Conservation (phyloP, 2,797 vertebrate species). For the Sebastiscus tertius region DNA sequence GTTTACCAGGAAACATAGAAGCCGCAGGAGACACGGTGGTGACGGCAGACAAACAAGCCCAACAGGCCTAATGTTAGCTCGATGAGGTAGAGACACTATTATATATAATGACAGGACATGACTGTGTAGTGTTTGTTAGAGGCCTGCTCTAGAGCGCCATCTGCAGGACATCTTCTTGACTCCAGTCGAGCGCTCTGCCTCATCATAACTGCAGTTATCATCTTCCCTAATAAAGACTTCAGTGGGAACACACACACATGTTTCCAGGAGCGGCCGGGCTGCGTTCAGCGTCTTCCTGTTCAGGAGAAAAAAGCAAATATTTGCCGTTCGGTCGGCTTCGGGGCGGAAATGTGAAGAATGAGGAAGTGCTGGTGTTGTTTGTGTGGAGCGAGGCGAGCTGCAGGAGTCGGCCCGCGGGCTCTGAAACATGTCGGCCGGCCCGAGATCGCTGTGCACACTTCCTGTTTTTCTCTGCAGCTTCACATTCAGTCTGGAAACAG, state of each 20-base stretch:
- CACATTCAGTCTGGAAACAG: constrained; percentile 4
- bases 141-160: background rate
- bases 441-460: constrained; percentile 38
- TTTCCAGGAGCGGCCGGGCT: background rate
- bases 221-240: no score
- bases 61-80: background rate
- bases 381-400: background rate
- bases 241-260: background rate
- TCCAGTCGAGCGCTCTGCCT: background rate
- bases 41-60: background rate
- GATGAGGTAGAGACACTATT: background rate
- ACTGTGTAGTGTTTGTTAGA: no score
- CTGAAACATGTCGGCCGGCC: background rate
- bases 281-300: background rate
- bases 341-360: constrained; percentile 47
- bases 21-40: background rate
- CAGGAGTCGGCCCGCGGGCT: constrained; percentile 24
- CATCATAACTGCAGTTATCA: background rate
- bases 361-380: constrained; percentile 49
- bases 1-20: background rate
- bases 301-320: constrained; percentile 40
- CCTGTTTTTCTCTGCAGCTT: constrained; percentile 54
- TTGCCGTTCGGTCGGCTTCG: background rate
- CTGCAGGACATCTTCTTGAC: background rate
- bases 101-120: background rate